Evolutionary conservation across 2,797 vertebrate species (phyloP).

Genomic region (Sebastes reedi): DNA sequence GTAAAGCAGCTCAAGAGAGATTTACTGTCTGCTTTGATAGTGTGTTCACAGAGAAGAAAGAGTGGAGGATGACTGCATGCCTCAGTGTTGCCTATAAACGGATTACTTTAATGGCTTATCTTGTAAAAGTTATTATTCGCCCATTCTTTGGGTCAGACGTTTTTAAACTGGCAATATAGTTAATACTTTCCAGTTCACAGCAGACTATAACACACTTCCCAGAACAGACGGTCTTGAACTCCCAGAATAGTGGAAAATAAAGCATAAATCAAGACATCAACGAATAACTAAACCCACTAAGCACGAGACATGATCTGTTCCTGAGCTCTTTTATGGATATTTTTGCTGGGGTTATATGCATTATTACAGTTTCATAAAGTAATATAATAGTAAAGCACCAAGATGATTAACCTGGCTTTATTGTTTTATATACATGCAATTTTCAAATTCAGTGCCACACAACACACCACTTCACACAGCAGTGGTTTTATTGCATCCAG

Average conservation of each 20-base stretch:
- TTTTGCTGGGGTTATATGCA: neutral
- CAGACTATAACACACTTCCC: constrained; percentile 2
- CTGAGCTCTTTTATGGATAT: neutral
- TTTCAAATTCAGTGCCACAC: constrained; percentile 17
- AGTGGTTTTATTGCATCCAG: constrained; percentile 55
- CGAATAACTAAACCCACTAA: neutral
- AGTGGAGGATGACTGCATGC: constrained; percentile 2
- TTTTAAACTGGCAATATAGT: constrained; percentile 26
- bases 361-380: neutral
- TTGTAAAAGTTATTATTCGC: constrained; percentile 4
- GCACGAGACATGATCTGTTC: neutral
- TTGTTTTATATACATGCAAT: neutral
- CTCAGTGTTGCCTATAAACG: constrained; percentile 8
- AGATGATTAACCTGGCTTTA: neutral
- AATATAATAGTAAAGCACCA: neutral
- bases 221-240: constrained; percentile 25
- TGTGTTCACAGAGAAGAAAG: neutral
- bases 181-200: constrained; percentile 9
- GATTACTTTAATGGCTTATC: constrained; percentile 28
- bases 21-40: constrained; percentile 21
- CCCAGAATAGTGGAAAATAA: constrained; percentile 39
- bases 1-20: constrained; percentile 19
- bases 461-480: constrained; percentile 27
- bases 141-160: neutral
- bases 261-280: constrained; percentile 13